Evolutionary conservation across 2,797 vertebrate species (phyloP).

Genomic region (Erethizon dorsatum): DNA sequence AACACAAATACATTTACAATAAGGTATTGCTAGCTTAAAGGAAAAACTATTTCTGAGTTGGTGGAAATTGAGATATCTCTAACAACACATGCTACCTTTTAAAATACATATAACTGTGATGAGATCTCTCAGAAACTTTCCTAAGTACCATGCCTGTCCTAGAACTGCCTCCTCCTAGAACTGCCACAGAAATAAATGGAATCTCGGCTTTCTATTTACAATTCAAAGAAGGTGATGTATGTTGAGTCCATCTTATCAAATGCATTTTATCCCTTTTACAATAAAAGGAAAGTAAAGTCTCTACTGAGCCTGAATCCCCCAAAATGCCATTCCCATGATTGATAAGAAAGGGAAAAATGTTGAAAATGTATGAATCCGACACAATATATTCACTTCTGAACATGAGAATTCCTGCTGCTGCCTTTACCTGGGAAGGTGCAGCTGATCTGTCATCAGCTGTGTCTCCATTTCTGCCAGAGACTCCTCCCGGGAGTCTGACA

Average conservation of each 20-base stretch:
- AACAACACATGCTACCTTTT: background rate
- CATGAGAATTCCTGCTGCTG: background rate
- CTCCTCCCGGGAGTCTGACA: slow-evolving; percentile 82
- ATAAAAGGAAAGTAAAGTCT: background rate
- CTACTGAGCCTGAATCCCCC: background rate
- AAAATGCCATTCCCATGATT: background rate
- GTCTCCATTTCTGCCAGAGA: background rate
- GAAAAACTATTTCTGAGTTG: slow-evolving; percentile 30
- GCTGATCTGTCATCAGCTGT: background rate
- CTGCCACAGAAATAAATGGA: background rate
- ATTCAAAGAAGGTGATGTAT: background rate
- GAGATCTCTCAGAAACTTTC: slow-evolving; percentile 3
- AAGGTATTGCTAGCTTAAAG: background rate
- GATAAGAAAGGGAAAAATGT: background rate
- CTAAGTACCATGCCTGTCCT: background rate
- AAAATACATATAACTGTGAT: background rate
- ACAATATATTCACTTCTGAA: background rate
- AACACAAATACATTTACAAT: background rate
- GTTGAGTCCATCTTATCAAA: background rate
- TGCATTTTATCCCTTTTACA: background rate
- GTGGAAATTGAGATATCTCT: background rate
- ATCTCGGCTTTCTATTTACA: slow-evolving; percentile 39
- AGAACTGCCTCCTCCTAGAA: background rate
- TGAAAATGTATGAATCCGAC: background rate
- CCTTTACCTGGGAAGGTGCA: background rate